Base-by-base conservation (phyloP, 2,888 invertebrate genomes). In the Argynnis bischoffii region DNA sequence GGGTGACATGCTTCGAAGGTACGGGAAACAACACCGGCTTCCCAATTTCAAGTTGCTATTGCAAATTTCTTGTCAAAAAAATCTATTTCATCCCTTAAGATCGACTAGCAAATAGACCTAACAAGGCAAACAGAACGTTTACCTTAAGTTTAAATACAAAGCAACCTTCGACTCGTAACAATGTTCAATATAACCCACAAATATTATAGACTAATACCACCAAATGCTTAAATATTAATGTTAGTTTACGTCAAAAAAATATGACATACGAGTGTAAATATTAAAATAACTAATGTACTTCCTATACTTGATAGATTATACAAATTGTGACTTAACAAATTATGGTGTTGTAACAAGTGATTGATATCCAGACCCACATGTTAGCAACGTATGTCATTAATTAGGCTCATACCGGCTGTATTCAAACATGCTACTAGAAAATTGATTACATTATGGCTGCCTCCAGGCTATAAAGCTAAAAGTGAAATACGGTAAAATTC, bases 261-360 rank as follows among this genome's bases (percentile, higher is more conserved):
- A 14, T 51, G 8, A 48, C 31, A 50, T 18, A 50, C 15, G 50
- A 6, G n/a, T 15, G 14, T 35, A 31, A 61, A 51, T 61, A 61
- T 51, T 61, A 35, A 14, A 54, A 59, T 60, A 16, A 21, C 21
- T 66, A 56, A 55, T 69, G 55, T 64, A 61, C 63, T 61, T 35
- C 60, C 65, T 68, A 55, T 64, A 46, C 60, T 69, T 69, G 69
- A 71, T 71, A 67, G 64, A 71, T 71, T 61, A 57, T 64, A 61
- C 66, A 31, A 61, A 35, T 61, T 63, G 35, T 41, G 56, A 13
- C 47, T 53, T 69, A 69, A 69, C 69, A 71, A 69, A 71, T 71
- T 66, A 55, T 67, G 46, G 21, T 65, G 69, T 67, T 66, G 53
- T 47, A 67, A 50, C 41, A 46, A 13, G 63, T 71, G 71, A 71